phyloP scores from a whole-genome alignment of 2,797 vertebrate species.

The Tiaroga cobitis region DNA sequence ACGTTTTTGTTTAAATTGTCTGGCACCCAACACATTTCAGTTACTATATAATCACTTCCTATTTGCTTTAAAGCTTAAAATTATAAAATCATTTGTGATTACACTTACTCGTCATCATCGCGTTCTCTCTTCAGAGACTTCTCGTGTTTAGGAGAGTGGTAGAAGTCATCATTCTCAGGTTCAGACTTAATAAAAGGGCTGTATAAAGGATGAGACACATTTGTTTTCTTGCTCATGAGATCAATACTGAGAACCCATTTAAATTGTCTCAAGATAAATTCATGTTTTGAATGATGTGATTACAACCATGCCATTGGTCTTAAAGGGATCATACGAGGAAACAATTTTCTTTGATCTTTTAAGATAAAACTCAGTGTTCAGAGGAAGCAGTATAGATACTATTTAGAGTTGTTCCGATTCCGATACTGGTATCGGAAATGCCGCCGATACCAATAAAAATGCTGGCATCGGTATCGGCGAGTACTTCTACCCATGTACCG shows the following conservation, averaged over 20 bases:
- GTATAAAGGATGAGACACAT: constrained; percentile 54
- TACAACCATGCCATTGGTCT: neutral
- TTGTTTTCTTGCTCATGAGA: neutral
- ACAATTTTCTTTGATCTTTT: constrained; percentile 2
- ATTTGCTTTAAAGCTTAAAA: neutral
- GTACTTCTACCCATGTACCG: no score
- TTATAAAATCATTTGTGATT: neutral
- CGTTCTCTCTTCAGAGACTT: constrained; percentile 90
- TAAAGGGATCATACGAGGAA: neutral
- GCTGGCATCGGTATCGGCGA: no score
- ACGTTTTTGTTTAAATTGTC: constrained; percentile 5
- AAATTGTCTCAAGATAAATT: constrained; percentile 25
- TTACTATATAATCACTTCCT: neutral
- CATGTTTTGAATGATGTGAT: constrained; percentile 19
- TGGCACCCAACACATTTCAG: neutral
- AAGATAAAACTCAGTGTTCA: neutral
- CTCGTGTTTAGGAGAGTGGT: constrained; percentile 84
- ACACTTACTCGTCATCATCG: constrained; percentile 90
- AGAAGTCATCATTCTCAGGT: constrained; percentile 86
- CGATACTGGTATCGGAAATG: no score
- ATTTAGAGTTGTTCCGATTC: no score
- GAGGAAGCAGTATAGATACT: neutral
- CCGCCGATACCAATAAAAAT: no score
- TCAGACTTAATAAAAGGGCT: constrained; percentile 91
- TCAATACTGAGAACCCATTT: neutral